A percentile compares a stretch with the other conserved stretches of the same genome.
Conservation (phyloP, 2,888 invertebrate species). For the Lasioglossum zephyrum region DNA sequence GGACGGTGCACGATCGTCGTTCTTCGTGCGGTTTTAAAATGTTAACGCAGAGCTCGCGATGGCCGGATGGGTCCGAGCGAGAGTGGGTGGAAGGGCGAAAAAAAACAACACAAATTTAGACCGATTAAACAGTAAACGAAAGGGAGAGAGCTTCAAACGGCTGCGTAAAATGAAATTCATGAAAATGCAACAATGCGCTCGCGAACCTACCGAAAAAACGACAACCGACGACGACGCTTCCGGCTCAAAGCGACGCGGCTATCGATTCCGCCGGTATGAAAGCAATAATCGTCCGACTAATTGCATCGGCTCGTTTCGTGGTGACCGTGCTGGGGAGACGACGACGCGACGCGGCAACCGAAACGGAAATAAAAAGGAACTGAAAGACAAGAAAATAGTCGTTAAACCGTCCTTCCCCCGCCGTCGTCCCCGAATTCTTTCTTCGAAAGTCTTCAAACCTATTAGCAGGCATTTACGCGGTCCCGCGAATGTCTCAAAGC, state of each 20-base stretch:
- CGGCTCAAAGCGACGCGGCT: slow-evolving; percentile 31
- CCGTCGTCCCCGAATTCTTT: slow-evolving; percentile 23
- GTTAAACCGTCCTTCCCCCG: slow-evolving; percentile 21
- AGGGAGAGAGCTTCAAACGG: slow-evolving; percentile 34
- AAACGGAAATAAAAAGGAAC: neutral
- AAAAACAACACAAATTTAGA: slow-evolving; percentile 14
- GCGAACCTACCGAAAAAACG: slow-evolving; percentile 49
- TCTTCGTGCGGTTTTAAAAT: slow-evolving; percentile 17
- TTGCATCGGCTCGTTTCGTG: slow-evolving; percentile 67
- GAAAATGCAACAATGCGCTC: slow-evolving; percentile 52
- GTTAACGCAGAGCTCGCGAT: slow-evolving; percentile 16
- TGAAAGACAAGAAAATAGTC: slow-evolving; percentile 33
- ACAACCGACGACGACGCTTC: slow-evolving; percentile 35
- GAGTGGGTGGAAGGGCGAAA: too few relatives aligned
- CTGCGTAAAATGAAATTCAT: slow-evolving; percentile 36
- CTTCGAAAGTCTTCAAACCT: slow-evolving; percentile 56
- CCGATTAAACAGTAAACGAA: slow-evolving; percentile 27
- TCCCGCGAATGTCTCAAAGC: slow-evolving; percentile 53
- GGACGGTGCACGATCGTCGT: neutral
- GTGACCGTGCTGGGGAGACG: slow-evolving; percentile 15
- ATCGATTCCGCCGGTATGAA: slow-evolving; percentile 53
- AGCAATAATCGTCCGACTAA: slow-evolving; percentile 68
- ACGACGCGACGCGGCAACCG: neutral
- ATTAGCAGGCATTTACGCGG: slow-evolving; percentile 58
- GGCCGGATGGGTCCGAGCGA: neutral